Evolutionary conservation across 2,113 vertebrate genomes (phyloP).

Genomic region (Acanthochromis polyacanthus): DNA sequence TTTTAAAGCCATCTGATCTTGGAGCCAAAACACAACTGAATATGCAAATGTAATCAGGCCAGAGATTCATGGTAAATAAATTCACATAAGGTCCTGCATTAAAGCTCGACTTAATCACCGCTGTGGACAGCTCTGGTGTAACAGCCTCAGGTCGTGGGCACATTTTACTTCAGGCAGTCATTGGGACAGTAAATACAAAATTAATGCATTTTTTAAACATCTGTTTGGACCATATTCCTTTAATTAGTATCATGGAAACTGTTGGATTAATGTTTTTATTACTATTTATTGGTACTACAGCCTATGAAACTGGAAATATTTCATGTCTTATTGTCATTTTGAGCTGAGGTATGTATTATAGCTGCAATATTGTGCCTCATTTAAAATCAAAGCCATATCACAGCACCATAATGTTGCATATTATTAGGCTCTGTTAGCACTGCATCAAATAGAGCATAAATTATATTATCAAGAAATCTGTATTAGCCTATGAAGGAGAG

Average conservation of each 20-base stretch:
- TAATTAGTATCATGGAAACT: conserved; percentile 14
- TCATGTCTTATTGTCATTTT: neutral
- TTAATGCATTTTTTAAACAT: conserved; percentile 33
- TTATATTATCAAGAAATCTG: neutral
- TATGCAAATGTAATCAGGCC: conserved; percentile 71
- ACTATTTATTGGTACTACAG: conserved; percentile 3
- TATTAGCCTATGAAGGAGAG: neutral
- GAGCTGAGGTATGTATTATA: too few species aligned
- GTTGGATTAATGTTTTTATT: conserved; percentile 2
- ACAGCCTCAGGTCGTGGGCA: conserved; percentile 35
- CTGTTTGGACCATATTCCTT: conserved; percentile 27
- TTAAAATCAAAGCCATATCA: neutral
- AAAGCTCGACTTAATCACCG: conserved; percentile 33
- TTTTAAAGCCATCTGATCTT: conserved; percentile 71
- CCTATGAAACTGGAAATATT: neutral
- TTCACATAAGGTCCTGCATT: conserved; percentile 50
- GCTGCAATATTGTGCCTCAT: neutral
- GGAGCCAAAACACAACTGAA: conserved; percentile 62
- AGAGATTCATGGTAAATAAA: conserved; percentile 66
- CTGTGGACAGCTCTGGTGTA: conserved; percentile 23
- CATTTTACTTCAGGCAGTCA: conserved; percentile 22
- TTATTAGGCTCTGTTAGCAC: neutral
- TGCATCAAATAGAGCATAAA: too few species aligned
- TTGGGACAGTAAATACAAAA: conserved; percentile 21
- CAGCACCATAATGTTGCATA: neutral